Conservation (phyloP, 1,140 invertebrate genomes). For the Drosophila bifasciata region DNA sequence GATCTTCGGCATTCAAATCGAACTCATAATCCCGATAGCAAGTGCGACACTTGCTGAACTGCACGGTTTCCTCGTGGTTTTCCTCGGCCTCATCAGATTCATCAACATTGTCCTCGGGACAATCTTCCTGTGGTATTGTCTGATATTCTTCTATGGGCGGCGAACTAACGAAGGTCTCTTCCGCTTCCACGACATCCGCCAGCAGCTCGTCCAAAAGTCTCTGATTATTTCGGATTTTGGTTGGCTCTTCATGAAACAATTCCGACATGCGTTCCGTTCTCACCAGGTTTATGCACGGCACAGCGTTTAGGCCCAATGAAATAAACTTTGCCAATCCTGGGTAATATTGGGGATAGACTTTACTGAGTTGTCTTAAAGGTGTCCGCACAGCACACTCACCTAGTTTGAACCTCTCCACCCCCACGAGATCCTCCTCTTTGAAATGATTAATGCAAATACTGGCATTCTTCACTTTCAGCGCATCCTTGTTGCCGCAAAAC, state of each 20-base stretch:
- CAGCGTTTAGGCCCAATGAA: constrained; percentile 31
- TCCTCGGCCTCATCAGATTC: too few relatives aligned
- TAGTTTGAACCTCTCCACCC: constrained; percentile 61
- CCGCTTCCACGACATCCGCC: constrained; percentile 9
- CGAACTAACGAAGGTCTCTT: not conserved
- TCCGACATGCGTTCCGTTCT: constrained; percentile 6
- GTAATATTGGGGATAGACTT: not conserved
- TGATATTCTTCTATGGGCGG: not conserved
- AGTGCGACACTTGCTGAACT: too few relatives aligned
- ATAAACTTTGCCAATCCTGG: constrained; percentile 36
- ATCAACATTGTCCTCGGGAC: not conserved
- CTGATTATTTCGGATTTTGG: constrained; percentile 28
- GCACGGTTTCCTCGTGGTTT: too few relatives aligned
- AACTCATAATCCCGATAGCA: constrained; percentile 33
- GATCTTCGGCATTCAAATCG: constrained; percentile 41
- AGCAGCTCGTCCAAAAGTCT: constrained; percentile 26
- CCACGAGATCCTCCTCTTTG: constrained; percentile 61
- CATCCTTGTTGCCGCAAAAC: constrained; percentile 17
- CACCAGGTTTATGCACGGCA: constrained; percentile 31
- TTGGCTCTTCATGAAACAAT: constrained; percentile 1
- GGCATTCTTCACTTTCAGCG: constrained; percentile 40
- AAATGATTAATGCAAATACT: constrained; percentile 64
- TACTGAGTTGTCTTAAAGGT: too few relatives aligned
- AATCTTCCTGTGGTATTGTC: constrained; percentile 1
- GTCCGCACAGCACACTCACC: constrained; percentile 19